Conservation (phyloP, 1,140 invertebrate genomes). For the Mycetomoellerius zeteki region DNA sequence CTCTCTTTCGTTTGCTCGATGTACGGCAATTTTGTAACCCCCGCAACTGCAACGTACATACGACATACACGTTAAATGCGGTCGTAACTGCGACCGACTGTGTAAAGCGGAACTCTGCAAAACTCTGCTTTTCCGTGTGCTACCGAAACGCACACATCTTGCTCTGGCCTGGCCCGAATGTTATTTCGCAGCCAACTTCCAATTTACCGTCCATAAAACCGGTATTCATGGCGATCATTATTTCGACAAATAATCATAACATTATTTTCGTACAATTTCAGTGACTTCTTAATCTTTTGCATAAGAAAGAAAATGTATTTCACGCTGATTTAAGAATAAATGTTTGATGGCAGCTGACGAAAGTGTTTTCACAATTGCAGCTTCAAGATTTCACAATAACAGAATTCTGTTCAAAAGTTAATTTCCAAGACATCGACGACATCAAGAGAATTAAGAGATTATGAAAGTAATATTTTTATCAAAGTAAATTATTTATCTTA, state of each 20-base stretch:
- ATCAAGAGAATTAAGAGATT: neutral
- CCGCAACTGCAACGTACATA: slow-evolving; percentile 18
- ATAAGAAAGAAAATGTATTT: neutral
- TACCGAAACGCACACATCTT: neutral
- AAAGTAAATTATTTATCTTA: neutral
- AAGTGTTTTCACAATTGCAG: neutral
- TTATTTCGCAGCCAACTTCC: slow-evolving; percentile 30
- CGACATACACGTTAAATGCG: slow-evolving; percentile 27
- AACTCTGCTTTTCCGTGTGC: neutral
- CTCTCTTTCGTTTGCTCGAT: neutral
- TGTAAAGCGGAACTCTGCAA: slow-evolving; percentile 12
- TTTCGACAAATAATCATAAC: neutral
- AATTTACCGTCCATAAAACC: slow-evolving; percentile 1
- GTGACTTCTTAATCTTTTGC: neutral
- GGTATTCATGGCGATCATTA: neutral
- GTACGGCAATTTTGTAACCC: too few relatives aligned
- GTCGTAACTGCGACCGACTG: slow-evolving; percentile 37
- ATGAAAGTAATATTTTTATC: neutral
- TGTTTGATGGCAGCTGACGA: neutral
- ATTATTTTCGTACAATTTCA: neutral
- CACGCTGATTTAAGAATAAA: neutral
- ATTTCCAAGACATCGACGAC: neutral
- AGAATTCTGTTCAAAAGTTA: neutral
- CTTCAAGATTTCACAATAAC: neutral
- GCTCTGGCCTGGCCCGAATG: neutral